Evolutionary conservation across 64 coral and sea anemone species (phyloP), one percentile per base, ranked within the genome.

Genomic region (Cladopsammia gracilis): DNA sequence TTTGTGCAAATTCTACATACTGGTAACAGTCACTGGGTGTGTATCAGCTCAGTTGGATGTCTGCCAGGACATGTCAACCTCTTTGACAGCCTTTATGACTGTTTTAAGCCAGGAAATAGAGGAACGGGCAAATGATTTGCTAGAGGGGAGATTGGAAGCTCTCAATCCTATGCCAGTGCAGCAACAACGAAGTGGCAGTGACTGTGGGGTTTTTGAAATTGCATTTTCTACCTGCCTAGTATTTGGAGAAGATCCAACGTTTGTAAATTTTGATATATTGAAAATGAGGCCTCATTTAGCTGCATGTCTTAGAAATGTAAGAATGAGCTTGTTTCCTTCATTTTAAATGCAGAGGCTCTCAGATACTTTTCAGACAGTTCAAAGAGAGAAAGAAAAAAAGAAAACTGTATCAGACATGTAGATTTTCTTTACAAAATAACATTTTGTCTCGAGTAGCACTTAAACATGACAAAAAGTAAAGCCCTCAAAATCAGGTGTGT

Each of bases 81-180:
- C n/a, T 89, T 76, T 77, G 87, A 89, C 70, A 89, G 87, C 26
- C 47, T 89, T 26, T 89, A 44, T 50, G 15, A 87, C 26, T 76
- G 87, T 76, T 22, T 75, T 89, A 25, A 18, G 22, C 50, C 12
- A 20, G 11, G 62, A 87, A 88, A 46, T 88, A 26, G 85, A 88
- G 24, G n/a, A 24, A 18, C 87, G 61, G 43, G 56, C 75, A 22
- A 3, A 86, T 67, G 62, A 67, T 54, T 64, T 86, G 25, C 58
- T 86, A 67, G 83, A 62, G 0, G 83, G 62, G 65, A 86, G 56
- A 25, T 86, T 86, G 62, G 65, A 67, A 48, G 50, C 25, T 86
- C 57, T 83, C 48, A 58, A 83, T 83, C 57, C 57, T 83, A 58
- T 83, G 26, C 83, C 83, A 49, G 83, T 86, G 25, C 83, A 86